Conservation (phyloP, 2,113 vertebrate species). For the Hippopotamus amphibius region DNA sequence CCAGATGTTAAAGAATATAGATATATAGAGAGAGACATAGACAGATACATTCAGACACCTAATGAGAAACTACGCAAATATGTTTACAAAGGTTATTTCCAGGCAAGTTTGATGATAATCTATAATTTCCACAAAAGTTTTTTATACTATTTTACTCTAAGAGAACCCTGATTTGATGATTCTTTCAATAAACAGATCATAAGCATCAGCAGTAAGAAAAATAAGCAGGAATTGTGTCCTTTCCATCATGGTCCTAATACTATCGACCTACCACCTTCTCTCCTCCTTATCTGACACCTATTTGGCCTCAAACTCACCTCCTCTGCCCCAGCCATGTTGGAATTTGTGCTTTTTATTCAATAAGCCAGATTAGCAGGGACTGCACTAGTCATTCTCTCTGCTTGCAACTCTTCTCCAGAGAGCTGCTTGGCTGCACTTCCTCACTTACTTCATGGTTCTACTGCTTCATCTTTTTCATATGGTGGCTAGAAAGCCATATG, state of each 20-base stretch:
- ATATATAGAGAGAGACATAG: neutral
- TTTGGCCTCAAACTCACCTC: neutral
- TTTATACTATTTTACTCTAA: neutral
- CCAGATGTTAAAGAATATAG: neutral
- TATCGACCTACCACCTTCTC: neutral
- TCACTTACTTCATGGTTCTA: neutral
- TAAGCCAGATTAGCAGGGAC: neutral
- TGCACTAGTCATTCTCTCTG: neutral
- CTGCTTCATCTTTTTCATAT: neutral
- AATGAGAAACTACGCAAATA: neutral
- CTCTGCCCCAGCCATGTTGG: neutral
- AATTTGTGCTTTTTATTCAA: neutral
- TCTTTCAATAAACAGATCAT: neutral
- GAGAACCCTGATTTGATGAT: neutral
- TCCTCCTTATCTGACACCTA: neutral
- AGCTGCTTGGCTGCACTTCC: neutral
- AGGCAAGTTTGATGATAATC: neutral
- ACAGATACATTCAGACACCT: neutral
- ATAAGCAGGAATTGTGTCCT: neutral
- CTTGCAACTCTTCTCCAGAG: neutral
- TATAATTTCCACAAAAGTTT: neutral
- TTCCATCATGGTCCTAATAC: no score
- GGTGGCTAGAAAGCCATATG: neutral
- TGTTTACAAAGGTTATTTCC: conserved; percentile 11
- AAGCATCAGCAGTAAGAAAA: neutral